These are phyloP conservation scores for Molossus alvarezi DNA, from an alignment of 2,797 vertebrate species.

Conservation along the genomic window DNA sequence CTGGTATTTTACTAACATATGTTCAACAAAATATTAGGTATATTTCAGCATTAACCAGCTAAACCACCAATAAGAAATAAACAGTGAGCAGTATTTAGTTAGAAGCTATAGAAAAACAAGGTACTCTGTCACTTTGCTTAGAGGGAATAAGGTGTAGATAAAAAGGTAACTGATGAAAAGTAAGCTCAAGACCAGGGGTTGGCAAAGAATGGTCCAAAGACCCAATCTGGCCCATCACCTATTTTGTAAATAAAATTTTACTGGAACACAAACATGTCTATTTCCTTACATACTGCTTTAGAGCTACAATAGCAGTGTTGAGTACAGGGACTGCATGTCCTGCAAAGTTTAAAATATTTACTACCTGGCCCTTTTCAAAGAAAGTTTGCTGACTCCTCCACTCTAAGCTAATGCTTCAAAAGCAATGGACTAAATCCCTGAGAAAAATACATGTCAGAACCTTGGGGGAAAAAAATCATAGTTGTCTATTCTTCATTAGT, in stretches of 20 bases:
- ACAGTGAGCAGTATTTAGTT: not conserved
- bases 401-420: not conserved
- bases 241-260: not conserved
- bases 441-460: not conserved
- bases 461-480: not conserved
- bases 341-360: not conserved
- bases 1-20: not conserved
- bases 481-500: not conserved
- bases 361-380: not conserved
- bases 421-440: not conserved
- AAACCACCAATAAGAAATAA: constrained; percentile 16
- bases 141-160: not conserved
- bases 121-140: not conserved
- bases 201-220: not conserved
- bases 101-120: constrained; percentile 12
- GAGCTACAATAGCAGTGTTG: not conserved
- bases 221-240: no score
- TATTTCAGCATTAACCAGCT: constrained; percentile 26
- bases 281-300: not conserved
- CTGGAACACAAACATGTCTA: not conserved
- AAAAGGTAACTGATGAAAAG: constrained; percentile 30
- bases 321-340: not conserved
- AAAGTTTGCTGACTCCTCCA: not conserved
- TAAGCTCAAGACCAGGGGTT: not conserved
- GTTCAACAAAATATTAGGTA: not conserved